These are phyloP conservation scores for Chlorodrepanis virens DNA, from an alignment of 2,113 vertebrate genomes.

Conservation along the genomic window DNA sequence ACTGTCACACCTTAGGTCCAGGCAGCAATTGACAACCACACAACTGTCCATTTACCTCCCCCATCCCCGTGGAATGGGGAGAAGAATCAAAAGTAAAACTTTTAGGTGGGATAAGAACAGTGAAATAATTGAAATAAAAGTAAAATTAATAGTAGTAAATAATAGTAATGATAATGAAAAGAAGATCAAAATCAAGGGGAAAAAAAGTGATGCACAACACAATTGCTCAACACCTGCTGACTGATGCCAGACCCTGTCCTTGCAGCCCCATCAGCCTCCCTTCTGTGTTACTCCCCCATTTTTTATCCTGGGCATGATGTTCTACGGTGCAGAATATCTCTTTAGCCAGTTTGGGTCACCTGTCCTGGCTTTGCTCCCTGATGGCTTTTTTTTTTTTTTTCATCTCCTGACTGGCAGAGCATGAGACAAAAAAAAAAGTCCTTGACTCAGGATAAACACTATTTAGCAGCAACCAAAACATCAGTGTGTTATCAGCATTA, in stretches of 20 bases:
- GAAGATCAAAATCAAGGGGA: neutral
- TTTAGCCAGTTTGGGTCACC: neutral
- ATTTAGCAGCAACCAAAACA: neutral
- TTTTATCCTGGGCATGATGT: neutral
- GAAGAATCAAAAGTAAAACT: neutral
- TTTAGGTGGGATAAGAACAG: neutral
- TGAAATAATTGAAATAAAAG: neutral
- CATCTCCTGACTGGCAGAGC: neutral
- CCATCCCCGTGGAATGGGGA: neutral
- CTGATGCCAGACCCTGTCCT: neutral
- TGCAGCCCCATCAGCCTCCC: neutral
- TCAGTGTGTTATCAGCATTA: neutral
- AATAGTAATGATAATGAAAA: neutral
- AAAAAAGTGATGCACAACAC: neutral
- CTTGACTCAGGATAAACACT: neutral
- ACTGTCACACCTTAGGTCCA: neutral
- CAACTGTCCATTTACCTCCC: fast-evolving
- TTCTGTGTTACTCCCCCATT: neutral
- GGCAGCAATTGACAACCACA: neutral
- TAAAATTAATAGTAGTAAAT: neutral
- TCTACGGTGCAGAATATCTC: neutral
- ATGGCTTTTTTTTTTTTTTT: neutral
- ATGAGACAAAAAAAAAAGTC: neutral
- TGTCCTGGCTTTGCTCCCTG: neutral
- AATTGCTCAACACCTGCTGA: neutral